Evolutionary conservation across 1,140 invertebrate genomes (phyloP), one percentile per base, ranked within the genome.

Genomic region (Megalonaias nervosa): DNA sequence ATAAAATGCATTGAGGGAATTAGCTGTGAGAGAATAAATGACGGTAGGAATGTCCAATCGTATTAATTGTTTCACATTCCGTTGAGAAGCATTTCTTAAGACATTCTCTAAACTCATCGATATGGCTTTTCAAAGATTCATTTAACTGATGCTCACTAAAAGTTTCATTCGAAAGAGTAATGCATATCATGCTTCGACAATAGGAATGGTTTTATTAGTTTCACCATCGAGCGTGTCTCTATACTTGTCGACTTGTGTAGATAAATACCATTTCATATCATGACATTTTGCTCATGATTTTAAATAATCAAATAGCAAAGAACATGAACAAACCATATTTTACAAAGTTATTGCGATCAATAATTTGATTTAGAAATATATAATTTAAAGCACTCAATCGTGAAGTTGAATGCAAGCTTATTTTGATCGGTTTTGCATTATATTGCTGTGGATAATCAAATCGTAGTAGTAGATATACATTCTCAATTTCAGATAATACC

Each of bases 281-380:
- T 56, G 59, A 15, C 0, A 31, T 62, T 75, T 6, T 70, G 68
- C 64, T 69, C 67, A 16, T 16, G 59, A 12, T 56, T 48, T 55
- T 31, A 70, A 57, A 75, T 69, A n/a, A 55, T 75, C 60, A n/a
- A n/a, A n/a, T n/a, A n/a, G n/a, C n/a, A 70, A 75, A 75, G 5
- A 69, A 75, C 55, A 57, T 69, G 48, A 75, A 60, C 59, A 68
- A 23, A 55, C 70, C 74, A 75, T 69, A 75, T 26, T 69, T 48
- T 48, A 9, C 38, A 48, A 9, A 48, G 38, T 48, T 48, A 48
- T 6, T 48, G 38, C 6, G 38, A 48, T 31, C 1, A 31, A 31
- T 31, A 2, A 31, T 31, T 31, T 31, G 31, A 31, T 31, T 31
- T 31, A 2, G 31, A 31, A 31, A 1, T 31, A 1, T 5, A 31